phyloP scores from a whole-genome alignment of 2,888 invertebrate genomes.

The Teinopalpus imperialis region DNA sequence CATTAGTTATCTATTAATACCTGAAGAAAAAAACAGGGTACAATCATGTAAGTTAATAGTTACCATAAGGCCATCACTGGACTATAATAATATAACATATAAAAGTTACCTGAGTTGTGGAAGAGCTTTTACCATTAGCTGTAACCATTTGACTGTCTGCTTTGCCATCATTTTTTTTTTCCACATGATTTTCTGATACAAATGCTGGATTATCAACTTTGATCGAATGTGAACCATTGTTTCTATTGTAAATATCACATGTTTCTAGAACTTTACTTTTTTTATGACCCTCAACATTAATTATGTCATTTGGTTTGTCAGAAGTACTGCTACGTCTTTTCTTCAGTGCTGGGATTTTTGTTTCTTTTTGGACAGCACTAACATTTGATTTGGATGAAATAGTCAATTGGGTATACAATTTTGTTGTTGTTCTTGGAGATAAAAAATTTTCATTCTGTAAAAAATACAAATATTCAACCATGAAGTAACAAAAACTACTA shows the following conservation, averaged over 20 bases:
- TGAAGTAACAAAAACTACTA: too few species aligned
- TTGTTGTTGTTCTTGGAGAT: constrained; percentile 66
- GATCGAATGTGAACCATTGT: constrained; percentile 49
- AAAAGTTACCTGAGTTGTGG: constrained; percentile 49
- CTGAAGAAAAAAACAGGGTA: too few species aligned
- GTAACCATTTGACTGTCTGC: constrained; percentile 47
- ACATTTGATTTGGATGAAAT: constrained; percentile 66
- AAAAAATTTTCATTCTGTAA: constrained; percentile 71
- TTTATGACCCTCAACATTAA: constrained; percentile 57
- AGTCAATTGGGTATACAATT: constrained; percentile 71
- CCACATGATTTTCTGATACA: constrained; percentile 57
- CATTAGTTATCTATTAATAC: too few species aligned
- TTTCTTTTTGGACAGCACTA: constrained; percentile 57
- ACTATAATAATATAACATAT: too few species aligned
- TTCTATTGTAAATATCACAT: constrained; percentile 66
- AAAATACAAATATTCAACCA: constrained; percentile 14
- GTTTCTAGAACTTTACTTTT: constrained; percentile 63
- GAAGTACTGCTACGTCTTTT: constrained; percentile 74
- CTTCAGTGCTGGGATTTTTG: constrained; percentile 64
- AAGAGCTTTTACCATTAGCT: constrained; percentile 63
- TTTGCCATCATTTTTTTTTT: constrained; percentile 61
- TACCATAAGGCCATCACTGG: too few species aligned
- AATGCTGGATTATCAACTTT: constrained; percentile 54
- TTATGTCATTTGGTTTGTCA: constrained; percentile 69
- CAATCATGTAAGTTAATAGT: too few species aligned